Base-by-base conservation (phyloP, 1,140 invertebrate genomes). In the Lithobius niger region DNA sequence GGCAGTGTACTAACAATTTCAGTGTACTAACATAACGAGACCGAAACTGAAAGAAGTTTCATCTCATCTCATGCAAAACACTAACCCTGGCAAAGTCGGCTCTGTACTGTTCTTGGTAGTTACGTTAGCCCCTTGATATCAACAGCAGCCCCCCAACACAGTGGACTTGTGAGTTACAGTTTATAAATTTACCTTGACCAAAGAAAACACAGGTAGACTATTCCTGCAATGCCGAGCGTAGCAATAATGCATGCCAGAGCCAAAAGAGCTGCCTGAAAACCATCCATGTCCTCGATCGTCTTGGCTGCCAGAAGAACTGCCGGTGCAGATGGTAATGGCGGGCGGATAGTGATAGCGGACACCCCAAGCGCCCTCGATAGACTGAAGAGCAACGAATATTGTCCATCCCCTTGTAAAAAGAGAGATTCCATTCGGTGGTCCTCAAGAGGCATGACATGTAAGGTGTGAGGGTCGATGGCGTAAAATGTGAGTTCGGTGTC, bases 181-280 rank as follows among this genome's bases (percentile, higher is more conserved):
- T n/a, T n/a, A n/a, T n/a, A n/a, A n/a, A n/a, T n/a, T 76, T 70
- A 89, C 87, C 84, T 88, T 53, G 87, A 86, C 88, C 89, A 93
- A 0, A 88, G 88, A 42, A 90, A 80, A 65, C 90, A 91, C 27
- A 94, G 89, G 65, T 93, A 91, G 26, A 91, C 81, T 31, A 92
- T 92, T 15, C 86, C 88, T 52, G 84, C 82, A 16, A 85, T 76
- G 1, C 86, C 86, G 21, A 92, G 76, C 2, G 94, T 75, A 18
- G 93, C 78, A 52, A 95, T 92, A 18, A 94, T 78, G 31, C 81
- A 82, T 0, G 88, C 89, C 19, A 94, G 81, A 21, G 86, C 79
- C 49, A 95, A 85, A 3, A 94, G 73, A 3, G 86, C 88, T 51
- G 88, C 87, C 6, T 88, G 88, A 62, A 90, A 86, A 2, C 87